Conservation (phyloP, 2,797 vertebrate genomes). For the Acrossocheilus fasciatus region DNA sequence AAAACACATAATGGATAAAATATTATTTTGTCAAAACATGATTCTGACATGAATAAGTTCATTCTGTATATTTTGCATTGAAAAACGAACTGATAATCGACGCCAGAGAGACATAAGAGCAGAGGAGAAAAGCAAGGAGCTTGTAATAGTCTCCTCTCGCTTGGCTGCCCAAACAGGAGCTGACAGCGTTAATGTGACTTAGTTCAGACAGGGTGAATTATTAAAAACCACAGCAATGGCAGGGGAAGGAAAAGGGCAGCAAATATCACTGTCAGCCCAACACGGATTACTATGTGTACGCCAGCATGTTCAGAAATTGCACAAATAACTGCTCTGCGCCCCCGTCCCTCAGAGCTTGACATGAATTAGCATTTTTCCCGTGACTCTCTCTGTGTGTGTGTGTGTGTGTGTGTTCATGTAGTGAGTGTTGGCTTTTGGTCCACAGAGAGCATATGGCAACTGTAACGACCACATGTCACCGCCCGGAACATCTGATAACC, state of each 20-base stretch:
- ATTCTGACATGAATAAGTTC: background rate
- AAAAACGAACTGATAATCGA: background rate
- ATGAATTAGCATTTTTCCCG: slow-evolving; percentile 31
- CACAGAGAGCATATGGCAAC: slow-evolving; percentile 53
- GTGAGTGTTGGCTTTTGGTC: slow-evolving; percentile 31
- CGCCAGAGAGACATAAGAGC: background rate
- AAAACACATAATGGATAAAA: background rate
- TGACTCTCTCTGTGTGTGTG: slow-evolving; percentile 29
- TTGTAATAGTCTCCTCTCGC: slow-evolving; percentile 38
- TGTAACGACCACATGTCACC: slow-evolving; percentile 46
- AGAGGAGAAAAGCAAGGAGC: slow-evolving; percentile 6
- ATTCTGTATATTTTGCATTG: background rate
- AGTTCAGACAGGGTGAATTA: slow-evolving; percentile 81
- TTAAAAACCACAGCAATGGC: slow-evolving; percentile 68
- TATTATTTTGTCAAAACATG: background rate
- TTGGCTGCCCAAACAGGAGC: slow-evolving; percentile 40
- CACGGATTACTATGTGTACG: slow-evolving; percentile 30
- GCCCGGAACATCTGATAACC: slow-evolving; percentile 43
- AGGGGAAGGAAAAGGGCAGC: slow-evolving; percentile 67
- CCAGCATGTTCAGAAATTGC: slow-evolving; percentile 23
- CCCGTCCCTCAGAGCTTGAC: slow-evolving; percentile 10
- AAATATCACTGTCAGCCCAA: slow-evolving; percentile 65
- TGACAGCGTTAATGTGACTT: slow-evolving; percentile 74
- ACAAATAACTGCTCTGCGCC: slow-evolving; percentile 20
- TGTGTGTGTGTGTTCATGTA: slow-evolving; percentile 17